Base-by-base conservation (phyloP, 1,140 invertebrate species). In the Cyphomyrmex costatus region DNA sequence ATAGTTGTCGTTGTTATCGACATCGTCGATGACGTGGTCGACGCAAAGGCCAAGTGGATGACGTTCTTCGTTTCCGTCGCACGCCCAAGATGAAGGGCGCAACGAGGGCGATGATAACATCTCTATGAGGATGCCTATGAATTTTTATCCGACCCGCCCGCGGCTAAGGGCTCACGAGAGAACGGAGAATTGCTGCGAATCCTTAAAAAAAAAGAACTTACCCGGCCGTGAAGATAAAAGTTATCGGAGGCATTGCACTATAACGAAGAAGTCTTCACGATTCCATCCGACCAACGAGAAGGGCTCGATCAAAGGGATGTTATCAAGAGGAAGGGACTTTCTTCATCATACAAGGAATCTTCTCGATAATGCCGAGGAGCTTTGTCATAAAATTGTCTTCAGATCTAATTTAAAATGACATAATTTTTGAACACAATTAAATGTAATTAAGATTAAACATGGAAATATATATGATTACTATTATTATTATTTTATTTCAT, bases 101-200 rank as follows among this genome's bases (percentile, higher is more conserved):
- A 78, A 79, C 60, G 86, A 78, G 71, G 73, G 49, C n/a, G 76
- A 70, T 49, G 89, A 90, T 90, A 90, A 90, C 89, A 90, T 90
- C 89, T 90, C 86, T 84, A 86, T 65, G 61, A 90, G 83, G 68
- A 46, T 65, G 88, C 73, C 89, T 90, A 90, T 90, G 89, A 90
- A 90, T 90, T 90, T 90, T 90, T 90, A 90, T 90, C 68, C 89
- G 36, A 53, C 27, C 65, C 60, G 65, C 76, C 88, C 86, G 63
- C 56, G 63, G 89, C 85, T 87, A 89, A 66, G 33, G 42, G 27
- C 53, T 60, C 73, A 58, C 12, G 19, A n/a, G 53, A 30, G 74
- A 33, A 78, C 49, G 76, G 74, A 88, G 80, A 78, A 90, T 90
- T 79, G 77, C 88, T 77, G 84, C 76, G 76, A 42, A 78, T 77